Conservation (phyloP, 2,113 vertebrate genomes). For the Cyprinodon variegatus region DNA sequence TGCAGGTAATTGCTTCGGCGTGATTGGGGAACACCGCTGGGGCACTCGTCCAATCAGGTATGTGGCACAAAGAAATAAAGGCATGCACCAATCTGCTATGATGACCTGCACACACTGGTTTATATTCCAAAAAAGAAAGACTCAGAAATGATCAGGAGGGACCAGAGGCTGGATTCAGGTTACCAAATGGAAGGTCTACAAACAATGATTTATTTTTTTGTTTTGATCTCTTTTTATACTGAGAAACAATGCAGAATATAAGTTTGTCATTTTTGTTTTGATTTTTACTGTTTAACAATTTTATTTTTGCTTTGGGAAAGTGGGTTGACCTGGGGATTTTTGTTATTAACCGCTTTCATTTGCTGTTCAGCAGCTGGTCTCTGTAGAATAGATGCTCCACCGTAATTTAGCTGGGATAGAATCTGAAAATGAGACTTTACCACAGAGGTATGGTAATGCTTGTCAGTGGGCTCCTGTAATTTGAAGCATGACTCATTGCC, state of each 20-base stretch:
- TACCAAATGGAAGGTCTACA: background rate
- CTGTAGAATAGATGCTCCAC: background rate
- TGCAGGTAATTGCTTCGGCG: background rate
- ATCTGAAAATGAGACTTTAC: background rate
- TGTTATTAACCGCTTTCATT: background rate
- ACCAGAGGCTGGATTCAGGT: background rate
- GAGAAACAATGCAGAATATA: background rate
- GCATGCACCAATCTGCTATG: background rate
- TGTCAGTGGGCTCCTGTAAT: constrained; percentile 5
- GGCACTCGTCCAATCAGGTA: constrained; percentile 6
- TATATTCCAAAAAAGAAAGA: background rate
- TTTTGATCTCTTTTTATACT: background rate
- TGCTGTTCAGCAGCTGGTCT: background rate
- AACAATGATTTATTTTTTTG: background rate
- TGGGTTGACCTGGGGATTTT: background rate
- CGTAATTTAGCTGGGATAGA: background rate
- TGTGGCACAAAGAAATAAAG: background rate
- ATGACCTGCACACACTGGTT: background rate
- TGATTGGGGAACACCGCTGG: constrained; percentile 1
- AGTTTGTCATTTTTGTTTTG: background rate
- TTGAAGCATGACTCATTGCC: background rate
- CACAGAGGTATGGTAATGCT: background rate
- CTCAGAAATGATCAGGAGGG: background rate
- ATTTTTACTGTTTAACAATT: background rate
- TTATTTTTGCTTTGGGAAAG: background rate